Percentiles rank a stretch among this genome's conserved stretches.
These are phyloP conservation scores for Phaethornis superciliosus DNA, from an alignment of 2,113 vertebrate species.

Conservation along the genomic window DNA sequence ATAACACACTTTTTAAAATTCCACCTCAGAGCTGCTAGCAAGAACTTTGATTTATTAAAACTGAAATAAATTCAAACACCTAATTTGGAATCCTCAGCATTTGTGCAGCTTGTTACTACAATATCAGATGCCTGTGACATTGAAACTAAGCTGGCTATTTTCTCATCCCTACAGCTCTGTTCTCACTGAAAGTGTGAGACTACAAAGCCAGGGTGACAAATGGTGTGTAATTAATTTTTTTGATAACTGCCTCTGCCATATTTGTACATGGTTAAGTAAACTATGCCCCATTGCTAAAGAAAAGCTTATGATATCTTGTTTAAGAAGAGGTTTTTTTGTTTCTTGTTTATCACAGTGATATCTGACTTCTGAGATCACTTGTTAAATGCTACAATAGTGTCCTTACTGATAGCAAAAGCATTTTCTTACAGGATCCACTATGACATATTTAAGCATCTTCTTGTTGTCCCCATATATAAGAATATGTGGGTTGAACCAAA, in stretches of 20 bases:
- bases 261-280: neutral
- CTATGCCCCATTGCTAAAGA: neutral
- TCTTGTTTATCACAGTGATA: neutral
- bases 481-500: neutral
- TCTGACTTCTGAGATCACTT: neutral
- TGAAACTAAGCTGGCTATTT: neutral
- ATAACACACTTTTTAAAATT: constrained; percentile 25
- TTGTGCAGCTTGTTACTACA: constrained; percentile 6
- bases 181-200: neutral
- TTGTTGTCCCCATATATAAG: neutral
- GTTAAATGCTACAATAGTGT: neutral
- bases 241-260: neutral
- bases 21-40: neutral
- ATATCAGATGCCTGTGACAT: constrained; percentile 12
- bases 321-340: neutral
- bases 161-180: neutral
- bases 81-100: constrained; percentile 19
- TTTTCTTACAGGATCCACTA: neutral
- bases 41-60: constrained; percentile 59
- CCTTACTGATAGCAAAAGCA: neutral
- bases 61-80: constrained; percentile 51
- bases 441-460: neutral
- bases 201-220: neutral
- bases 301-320: neutral
- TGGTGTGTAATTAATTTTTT: neutral